A percentile compares a stretch with the other conserved stretches of the same genome.
These are phyloP conservation scores for Drosophila leontia DNA, from an alignment of 1,140 invertebrate genomes.

Conservation along the genomic window DNA sequence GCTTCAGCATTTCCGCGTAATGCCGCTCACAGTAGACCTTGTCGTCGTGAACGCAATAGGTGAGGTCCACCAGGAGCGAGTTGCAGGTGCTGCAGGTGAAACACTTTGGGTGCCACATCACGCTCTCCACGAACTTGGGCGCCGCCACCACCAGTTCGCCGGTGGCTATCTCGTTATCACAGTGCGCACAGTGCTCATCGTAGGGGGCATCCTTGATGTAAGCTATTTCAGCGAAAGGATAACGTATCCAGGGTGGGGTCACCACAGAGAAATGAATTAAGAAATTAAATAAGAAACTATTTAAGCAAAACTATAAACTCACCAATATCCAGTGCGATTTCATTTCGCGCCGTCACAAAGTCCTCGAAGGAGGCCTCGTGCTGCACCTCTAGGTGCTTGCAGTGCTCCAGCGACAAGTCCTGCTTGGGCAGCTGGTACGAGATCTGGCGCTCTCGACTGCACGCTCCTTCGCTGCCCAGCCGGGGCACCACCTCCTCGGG, in stretches of 20 bases:
- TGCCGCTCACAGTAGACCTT: conserved; percentile 96
- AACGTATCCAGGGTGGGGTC: conserved; percentile 1
- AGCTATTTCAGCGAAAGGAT: conserved; percentile 41
- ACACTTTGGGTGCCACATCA: conserved; percentile 94
- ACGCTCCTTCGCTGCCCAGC: conserved; percentile 91
- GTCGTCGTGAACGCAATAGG: conserved; percentile 95
- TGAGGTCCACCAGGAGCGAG: conserved; percentile 95
- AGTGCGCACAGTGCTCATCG: conserved; percentile 85
- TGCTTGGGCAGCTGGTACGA: conserved; percentile 96
- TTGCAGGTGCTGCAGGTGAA: conserved; percentile 94
- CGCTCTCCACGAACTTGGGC: conserved; percentile 86
- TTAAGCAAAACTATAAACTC: conserved; percentile 61
- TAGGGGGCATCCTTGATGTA: conserved; percentile 83
- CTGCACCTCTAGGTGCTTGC: conserved; percentile 92
- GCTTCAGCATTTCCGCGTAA: conserved; percentile 96
- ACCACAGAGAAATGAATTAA: neutral
- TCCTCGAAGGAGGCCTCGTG: conserved; percentile 93
- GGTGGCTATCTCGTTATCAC: conserved; percentile 86
- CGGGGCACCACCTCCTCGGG: conserved; percentile 92
- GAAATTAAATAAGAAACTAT: neutral
- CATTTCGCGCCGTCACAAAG: conserved; percentile 96
- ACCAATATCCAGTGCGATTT: conserved; percentile 97
- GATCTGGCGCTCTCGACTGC: conserved; percentile 92
- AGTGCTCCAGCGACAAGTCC: conserved; percentile 95
- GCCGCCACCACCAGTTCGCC: conserved; percentile 86